A percentile compares a stretch with the other conserved stretches of the same genome.
phyloP scores from a whole-genome alignment of 2,888 invertebrate species.

The Cynaeus angustus region DNA sequence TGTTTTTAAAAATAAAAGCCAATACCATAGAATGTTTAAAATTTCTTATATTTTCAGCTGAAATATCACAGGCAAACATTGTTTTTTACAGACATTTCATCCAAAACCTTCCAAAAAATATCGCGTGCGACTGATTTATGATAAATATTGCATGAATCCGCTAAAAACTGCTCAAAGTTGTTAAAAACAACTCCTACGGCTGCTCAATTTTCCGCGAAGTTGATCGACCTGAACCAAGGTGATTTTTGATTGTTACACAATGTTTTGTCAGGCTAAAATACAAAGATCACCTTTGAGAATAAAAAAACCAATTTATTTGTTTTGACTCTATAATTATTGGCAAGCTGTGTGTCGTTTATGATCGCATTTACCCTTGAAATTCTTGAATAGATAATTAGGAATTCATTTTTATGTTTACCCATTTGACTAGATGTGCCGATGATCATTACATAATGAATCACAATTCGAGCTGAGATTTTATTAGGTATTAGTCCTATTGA shows the following conservation, averaged over 20 bases:
- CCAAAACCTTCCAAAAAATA: background rate
- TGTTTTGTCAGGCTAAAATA: background rate
- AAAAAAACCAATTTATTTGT: background rate
- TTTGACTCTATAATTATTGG: background rate
- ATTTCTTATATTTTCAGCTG: too few species aligned
- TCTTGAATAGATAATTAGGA: background rate
- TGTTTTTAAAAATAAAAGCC: too few species aligned
- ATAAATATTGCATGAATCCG: background rate
- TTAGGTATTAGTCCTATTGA: background rate
- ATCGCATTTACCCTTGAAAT: background rate
- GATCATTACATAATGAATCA: background rate
- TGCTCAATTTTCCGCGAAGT: background rate
- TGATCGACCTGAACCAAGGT: background rate
- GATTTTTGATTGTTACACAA: conserved; percentile 1
- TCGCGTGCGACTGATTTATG: background rate
- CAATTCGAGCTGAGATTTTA: background rate
- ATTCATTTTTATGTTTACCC: background rate
- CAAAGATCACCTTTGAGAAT: background rate
- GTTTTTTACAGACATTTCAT: background rate
- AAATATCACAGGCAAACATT: too few species aligned
- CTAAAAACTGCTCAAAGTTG: background rate
- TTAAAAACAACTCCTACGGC: background rate
- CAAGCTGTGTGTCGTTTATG: background rate
- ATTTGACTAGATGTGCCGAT: background rate
- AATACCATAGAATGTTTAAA: too few species aligned